Conservation (phyloP, 2,888 invertebrate genomes). For the Nephrotoma flavescens region DNA sequence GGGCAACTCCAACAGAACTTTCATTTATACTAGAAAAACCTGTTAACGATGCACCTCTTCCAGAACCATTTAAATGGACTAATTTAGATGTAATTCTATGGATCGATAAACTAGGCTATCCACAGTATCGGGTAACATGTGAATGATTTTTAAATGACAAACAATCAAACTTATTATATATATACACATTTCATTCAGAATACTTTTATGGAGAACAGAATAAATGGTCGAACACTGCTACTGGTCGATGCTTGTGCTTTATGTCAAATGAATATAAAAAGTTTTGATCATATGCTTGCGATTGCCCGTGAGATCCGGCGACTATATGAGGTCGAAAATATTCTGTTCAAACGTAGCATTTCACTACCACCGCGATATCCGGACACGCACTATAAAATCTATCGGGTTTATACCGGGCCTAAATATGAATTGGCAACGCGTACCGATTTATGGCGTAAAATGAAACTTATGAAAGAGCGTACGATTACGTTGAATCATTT, state of each 20-base stretch:
- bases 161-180: background rate
- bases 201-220: conserved; percentile 32
- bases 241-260: conserved; percentile 35
- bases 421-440: conserved; percentile 34
- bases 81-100: conserved; percentile 34
- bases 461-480: conserved; percentile 35
- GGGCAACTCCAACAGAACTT: conserved; percentile 32
- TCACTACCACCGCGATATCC: conserved; percentile 34
- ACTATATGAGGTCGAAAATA: conserved; percentile 32
- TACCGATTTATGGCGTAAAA: conserved; percentile 36
- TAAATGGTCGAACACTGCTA: conserved; percentile 33
- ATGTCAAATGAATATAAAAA: conserved; percentile 34
- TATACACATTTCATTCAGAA: conserved; percentile 18
- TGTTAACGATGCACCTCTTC: conserved; percentile 31
- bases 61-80: conserved; percentile 35
- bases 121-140: conserved; percentile 34
- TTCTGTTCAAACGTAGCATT: conserved; percentile 31
- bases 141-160: background rate
- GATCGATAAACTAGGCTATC: conserved; percentile 34
- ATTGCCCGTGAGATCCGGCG: conserved; percentile 27
- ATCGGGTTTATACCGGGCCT: conserved; percentile 36
- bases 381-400: conserved; percentile 36
- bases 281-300: conserved; percentile 33
- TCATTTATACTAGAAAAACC: conserved; percentile 24
- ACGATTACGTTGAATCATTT: conserved; percentile 36